Percentiles rank a stretch among this genome's conserved stretches.
These are phyloP conservation scores for Ophioninae sp. DNA, from an alignment of 2,888 invertebrate species.

Conservation along the genomic window DNA sequence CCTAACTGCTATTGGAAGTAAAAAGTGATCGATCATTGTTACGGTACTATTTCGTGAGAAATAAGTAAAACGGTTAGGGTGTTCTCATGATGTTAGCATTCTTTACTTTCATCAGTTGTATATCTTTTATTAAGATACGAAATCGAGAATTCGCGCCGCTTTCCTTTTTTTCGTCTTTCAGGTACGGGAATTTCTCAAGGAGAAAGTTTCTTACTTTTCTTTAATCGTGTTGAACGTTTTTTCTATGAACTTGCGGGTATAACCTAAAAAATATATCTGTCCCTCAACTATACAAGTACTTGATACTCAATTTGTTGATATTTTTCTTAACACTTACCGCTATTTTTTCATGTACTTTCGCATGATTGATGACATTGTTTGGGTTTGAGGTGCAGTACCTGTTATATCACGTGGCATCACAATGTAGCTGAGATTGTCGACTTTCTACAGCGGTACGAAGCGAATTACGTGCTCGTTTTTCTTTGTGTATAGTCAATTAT, in stretches of 20 bases:
- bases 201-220: constrained; percentile 9
- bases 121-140: not conserved
- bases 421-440: not conserved
- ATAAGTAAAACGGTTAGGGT: not conserved
- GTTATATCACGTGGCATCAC: constrained; percentile 10
- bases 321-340: constrained; percentile 26
- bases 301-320: not conserved
- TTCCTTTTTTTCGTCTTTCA: not conserved
- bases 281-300: not conserved
- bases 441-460: too few relatives aligned
- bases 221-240: not conserved
- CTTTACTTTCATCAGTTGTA: not conserved
- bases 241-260: not conserved
- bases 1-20: not conserved
- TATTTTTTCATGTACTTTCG: constrained; percentile 36
- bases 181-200: not conserved
- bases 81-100: too few relatives aligned
- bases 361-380: not conserved
- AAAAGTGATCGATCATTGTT: not conserved
- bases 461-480: too few relatives aligned
- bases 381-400: not conserved
- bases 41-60: not conserved
- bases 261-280: not conserved
- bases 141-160: not conserved
- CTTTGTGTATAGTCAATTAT: too few relatives aligned